phyloP scores from a whole-genome alignment of 1,140 invertebrate genomes.

The Leptinotarsa defecta region DNA sequence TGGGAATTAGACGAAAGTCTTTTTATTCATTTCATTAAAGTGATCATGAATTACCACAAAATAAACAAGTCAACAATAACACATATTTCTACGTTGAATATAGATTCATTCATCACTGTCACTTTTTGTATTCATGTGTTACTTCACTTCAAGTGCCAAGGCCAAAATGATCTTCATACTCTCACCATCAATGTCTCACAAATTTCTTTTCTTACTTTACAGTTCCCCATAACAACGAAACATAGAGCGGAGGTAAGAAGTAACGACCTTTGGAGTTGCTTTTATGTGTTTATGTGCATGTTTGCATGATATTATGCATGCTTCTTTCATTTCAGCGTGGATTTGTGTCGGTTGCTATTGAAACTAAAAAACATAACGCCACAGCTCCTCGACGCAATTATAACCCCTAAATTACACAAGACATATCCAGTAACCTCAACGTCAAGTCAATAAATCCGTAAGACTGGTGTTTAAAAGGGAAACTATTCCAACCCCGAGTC shows the following conservation, averaged over 20 bases:
- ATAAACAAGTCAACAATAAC: too few species aligned
- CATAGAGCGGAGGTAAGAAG: conserved; percentile 13
- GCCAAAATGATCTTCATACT: background rate
- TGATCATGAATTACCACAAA: too few species aligned
- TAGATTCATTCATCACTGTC: too few species aligned
- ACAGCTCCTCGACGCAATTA: conserved; percentile 14
- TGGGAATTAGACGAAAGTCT: too few species aligned
- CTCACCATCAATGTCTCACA: background rate
- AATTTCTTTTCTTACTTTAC: conserved; percentile 8
- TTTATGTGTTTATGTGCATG: conserved; percentile 13
- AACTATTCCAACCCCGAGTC: conserved; percentile 10
- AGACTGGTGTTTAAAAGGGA: conserved; percentile 22
- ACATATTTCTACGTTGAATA: too few species aligned
- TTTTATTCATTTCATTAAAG: too few species aligned
- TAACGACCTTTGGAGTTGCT: conserved; percentile 10
- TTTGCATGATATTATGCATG: background rate
- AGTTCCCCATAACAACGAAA: conserved; percentile 21
- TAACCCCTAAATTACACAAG: conserved; percentile 23
- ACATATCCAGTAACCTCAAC: conserved; percentile 9
- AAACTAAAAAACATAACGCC: conserved; percentile 8
- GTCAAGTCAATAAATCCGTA: conserved; percentile 25
- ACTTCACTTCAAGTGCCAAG: too few species aligned
- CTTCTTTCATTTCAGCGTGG: conserved; percentile 3
- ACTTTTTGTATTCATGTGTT: too few species aligned
- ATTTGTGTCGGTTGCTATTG: background rate